Conservation (phyloP, 1,140 invertebrate species). For the Pseudomyrmex flavicornis region DNA sequence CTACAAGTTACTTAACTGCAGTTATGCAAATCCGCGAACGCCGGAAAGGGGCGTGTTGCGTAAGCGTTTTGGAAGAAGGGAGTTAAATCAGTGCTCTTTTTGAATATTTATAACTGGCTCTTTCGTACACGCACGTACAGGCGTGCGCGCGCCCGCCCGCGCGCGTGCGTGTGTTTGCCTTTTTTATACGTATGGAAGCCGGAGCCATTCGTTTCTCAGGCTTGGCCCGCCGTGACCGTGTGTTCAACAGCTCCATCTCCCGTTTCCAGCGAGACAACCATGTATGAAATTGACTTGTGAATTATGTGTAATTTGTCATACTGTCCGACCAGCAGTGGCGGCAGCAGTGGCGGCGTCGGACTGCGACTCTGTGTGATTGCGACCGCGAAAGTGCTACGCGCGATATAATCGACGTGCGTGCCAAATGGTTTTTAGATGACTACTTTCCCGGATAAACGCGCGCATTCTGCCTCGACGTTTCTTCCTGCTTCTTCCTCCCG, state of each 20-base stretch:
- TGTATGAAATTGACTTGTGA: constrained; percentile 80
- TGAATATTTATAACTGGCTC: constrained; percentile 50
- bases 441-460: constrained; percentile 8
- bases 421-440: constrained; percentile 43
- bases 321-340: constrained; percentile 61
- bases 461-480: not conserved
- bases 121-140: not conserved
- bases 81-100: constrained; percentile 44
- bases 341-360: constrained; percentile 43
- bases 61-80: constrained; percentile 32
- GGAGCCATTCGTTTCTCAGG: constrained; percentile 61
- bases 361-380: constrained; percentile 74
- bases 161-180: constrained; percentile 47
- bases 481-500: not conserved
- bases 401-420: constrained; percentile 38
- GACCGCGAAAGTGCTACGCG: constrained; percentile 33
- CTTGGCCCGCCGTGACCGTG: constrained; percentile 61
- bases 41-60: constrained; percentile 15
- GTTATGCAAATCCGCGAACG: constrained; percentile 31
- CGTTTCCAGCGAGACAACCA: constrained; percentile 67
- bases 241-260: constrained; percentile 63
- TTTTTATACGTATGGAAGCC: constrained; percentile 26
- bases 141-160: not conserved
- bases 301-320: constrained; percentile 81
- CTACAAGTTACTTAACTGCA: constrained; percentile 2